A percentile compares a stretch with the other conserved stretches of the same genome.
phyloP scores from a whole-genome alignment of 2,888 invertebrate genomes.

The Pristionchus maxplancki region DNA sequence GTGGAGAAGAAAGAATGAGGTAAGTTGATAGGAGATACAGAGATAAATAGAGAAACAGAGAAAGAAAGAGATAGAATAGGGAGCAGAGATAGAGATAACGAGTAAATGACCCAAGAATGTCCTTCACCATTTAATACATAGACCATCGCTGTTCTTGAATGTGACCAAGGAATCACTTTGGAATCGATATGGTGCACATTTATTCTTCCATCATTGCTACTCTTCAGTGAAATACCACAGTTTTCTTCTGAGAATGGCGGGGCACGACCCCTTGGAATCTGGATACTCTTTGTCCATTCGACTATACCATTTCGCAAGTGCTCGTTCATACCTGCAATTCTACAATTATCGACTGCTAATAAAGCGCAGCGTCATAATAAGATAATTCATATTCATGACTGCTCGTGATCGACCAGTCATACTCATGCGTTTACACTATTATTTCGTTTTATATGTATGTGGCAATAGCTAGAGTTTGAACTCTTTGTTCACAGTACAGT shows the following conservation, averaged over 20 bases:
- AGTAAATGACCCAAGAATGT: slow-evolving; percentile 24
- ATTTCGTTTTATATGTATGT: too few relatives aligned
- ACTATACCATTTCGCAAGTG: background rate
- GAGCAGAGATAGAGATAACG: background rate
- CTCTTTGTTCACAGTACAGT: background rate
- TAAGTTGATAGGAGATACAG: background rate
- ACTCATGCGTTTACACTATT: too few relatives aligned
- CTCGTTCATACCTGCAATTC: slow-evolving; percentile 11
- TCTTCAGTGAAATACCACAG: slow-evolving; percentile 29
- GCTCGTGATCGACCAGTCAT: too few relatives aligned
- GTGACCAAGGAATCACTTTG: background rate
- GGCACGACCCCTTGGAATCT: background rate
- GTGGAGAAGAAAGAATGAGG: background rate
- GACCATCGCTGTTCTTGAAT: background rate
- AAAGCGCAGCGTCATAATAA: too few relatives aligned
- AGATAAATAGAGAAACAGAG: background rate
- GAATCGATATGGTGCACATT: background rate
- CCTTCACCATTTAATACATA: background rate
- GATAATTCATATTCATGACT: too few relatives aligned
- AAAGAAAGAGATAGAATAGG: slow-evolving; percentile 8
- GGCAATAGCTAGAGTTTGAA: too few relatives aligned
- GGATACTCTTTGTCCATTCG: slow-evolving; percentile 38
- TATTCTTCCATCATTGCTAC: background rate
- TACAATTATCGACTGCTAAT: background rate
- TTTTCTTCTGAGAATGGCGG: background rate